phyloP scores from a whole-genome alignment of 2,888 invertebrate genomes.

The Nowickia ferox region DNA sequence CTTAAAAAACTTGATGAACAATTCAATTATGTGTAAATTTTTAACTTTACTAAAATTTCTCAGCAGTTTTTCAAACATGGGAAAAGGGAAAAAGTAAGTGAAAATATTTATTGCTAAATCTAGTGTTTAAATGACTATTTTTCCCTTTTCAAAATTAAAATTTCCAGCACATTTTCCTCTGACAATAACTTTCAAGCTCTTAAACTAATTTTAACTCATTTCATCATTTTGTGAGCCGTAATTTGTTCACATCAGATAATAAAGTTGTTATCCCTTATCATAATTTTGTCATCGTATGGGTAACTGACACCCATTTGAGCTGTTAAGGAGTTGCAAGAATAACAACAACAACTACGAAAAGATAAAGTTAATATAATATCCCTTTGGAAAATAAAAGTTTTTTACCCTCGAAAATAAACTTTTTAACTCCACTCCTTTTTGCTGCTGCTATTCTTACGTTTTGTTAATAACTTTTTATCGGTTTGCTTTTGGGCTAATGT shows the following conservation, averaged over 20 bases:
- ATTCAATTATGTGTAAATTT: too few relatives aligned
- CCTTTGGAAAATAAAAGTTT: constrained; percentile 34
- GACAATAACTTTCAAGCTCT: not conserved
- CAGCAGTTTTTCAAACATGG: too few relatives aligned
- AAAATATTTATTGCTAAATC: too few relatives aligned
- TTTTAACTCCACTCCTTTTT: constrained; percentile 11
- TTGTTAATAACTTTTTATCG: constrained; percentile 52
- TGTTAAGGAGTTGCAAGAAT: constrained; percentile 20
- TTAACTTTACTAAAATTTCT: too few relatives aligned
- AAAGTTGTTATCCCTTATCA: constrained; percentile 56
- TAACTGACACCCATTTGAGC: constrained; percentile 55
- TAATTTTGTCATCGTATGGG: constrained; percentile 34
- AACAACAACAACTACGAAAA: constrained; percentile 36
- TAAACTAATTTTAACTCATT: not conserved
- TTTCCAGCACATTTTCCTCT: not conserved
- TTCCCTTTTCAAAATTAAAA: not conserved
- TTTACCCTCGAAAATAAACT: constrained; percentile 41
- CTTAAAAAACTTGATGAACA: too few relatives aligned
- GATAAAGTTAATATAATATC: constrained; percentile 50
- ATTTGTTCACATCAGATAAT: constrained; percentile 51
- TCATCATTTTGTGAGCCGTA: not conserved
- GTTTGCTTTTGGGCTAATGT: constrained; percentile 62
- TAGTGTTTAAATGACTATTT: too few relatives aligned
- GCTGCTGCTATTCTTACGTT: constrained; percentile 27
- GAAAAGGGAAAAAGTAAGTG: too few relatives aligned